A percentile compares a stretch with the other conserved stretches of the same genome.
These are phyloP conservation scores for Tetramorium parvispinum DNA, from an alignment of 1,140 invertebrate species.

Conservation along the genomic window DNA sequence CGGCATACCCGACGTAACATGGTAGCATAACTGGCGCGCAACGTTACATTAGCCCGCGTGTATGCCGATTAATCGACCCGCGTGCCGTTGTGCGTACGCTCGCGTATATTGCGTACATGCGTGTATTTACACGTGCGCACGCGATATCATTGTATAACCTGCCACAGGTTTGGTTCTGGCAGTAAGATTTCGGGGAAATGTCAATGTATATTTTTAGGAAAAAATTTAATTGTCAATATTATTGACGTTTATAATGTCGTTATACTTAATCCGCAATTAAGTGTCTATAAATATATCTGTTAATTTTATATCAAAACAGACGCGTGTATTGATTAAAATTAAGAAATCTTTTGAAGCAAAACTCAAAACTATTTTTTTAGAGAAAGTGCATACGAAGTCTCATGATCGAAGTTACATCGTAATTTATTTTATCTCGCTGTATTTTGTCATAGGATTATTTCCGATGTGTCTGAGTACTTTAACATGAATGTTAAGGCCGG, in stretches of 20 bases:
- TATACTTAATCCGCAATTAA: background rate
- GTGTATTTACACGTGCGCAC: background rate
- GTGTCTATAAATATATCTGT: background rate
- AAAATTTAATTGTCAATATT: background rate
- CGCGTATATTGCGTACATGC: constrained; percentile 17
- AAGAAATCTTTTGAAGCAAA: background rate
- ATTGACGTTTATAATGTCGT: background rate
- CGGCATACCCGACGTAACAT: constrained; percentile 76
- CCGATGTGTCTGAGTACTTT: background rate
- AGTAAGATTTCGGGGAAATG: background rate
- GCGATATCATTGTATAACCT: background rate
- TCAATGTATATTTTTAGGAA: background rate
- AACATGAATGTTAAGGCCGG: background rate
- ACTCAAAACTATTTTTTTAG: background rate
- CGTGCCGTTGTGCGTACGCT: constrained; percentile 58
- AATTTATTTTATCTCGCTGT: background rate
- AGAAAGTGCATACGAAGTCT: background rate
- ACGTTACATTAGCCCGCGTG: constrained; percentile 68
- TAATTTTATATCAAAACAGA: background rate
- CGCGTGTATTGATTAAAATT: background rate
- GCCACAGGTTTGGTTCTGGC: background rate
- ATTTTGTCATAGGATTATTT: background rate
- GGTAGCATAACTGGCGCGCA: constrained; percentile 76
- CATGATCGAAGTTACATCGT: background rate
- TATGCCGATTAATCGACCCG: constrained; percentile 59